Conservation (phyloP, 2,113 vertebrate genomes). For the Mesoclemmys tuberculata region DNA sequence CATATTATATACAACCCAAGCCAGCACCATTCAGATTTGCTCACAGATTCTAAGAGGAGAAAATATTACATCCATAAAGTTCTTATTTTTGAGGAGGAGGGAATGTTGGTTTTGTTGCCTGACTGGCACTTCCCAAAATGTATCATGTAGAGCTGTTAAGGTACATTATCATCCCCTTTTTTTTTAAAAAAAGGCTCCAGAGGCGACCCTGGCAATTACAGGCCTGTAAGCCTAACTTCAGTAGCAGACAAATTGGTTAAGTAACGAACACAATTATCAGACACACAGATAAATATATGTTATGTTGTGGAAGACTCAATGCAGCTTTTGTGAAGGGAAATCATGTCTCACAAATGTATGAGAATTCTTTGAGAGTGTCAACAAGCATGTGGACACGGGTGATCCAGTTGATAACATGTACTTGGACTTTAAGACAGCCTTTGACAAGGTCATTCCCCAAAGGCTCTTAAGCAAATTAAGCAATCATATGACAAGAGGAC, state of each 20-base stretch:
- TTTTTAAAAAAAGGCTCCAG: neutral
- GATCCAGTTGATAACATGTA: neutral
- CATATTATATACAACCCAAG: neutral
- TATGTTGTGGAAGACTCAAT: neutral
- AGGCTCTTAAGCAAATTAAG: neutral
- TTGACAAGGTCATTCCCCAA: neutral
- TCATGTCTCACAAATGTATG: neutral
- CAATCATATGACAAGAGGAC: neutral
- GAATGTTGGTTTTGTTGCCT: neutral
- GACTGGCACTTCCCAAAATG: neutral
- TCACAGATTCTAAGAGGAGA: neutral
- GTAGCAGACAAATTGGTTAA: neutral
- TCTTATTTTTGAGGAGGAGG: neutral
- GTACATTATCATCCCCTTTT: neutral
- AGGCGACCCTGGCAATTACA: neutral
- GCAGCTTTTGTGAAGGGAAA: neutral
- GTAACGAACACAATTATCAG: neutral
- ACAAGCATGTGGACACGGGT: neutral
- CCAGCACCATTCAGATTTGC: neutral
- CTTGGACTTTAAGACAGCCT: neutral
- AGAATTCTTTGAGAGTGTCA: neutral
- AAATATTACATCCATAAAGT: neutral
- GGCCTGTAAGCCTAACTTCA: neutral
- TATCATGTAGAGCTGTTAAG: neutral
- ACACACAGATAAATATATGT: neutral